These are phyloP conservation scores for Xenops minutus DNA, from an alignment of 2,797 vertebrate genomes.

Conservation along the genomic window DNA sequence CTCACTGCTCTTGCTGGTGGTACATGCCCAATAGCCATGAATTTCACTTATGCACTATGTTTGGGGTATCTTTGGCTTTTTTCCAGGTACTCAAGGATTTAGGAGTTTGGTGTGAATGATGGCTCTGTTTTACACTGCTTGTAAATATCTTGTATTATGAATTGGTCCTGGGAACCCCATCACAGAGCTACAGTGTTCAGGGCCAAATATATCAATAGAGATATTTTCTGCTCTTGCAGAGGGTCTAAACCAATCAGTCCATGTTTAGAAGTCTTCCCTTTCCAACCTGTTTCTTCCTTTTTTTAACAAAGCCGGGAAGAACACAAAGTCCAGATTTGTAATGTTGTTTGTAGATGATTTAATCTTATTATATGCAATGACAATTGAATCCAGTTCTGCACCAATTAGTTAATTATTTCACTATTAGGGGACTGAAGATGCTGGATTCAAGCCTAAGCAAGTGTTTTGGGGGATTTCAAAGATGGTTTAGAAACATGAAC, in stretches of 20 bases:
- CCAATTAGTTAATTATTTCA: not conserved
- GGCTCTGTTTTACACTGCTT: not conserved
- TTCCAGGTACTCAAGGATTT: not conserved
- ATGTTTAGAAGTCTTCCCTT: not conserved
- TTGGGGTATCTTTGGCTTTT: not conserved
- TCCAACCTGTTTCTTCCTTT: not conserved
- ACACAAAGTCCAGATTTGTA: not conserved
- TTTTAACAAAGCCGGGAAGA: not conserved
- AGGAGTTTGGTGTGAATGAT: not conserved
- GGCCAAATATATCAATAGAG: not conserved
- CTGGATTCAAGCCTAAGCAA: not conserved
- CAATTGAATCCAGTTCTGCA: not conserved
- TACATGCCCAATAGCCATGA: fast-evolving
- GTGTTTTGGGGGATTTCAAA: not conserved
- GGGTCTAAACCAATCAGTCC: not conserved
- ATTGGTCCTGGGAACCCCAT: not conserved
- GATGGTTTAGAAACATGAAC: not conserved
- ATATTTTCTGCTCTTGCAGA: not conserved
- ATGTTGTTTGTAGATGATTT: not conserved
- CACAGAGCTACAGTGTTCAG: not conserved
- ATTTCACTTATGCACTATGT: not conserved
- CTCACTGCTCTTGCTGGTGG: not conserved
- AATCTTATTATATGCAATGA: not conserved
- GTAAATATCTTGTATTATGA: not conserved
- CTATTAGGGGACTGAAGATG: not conserved